Evolutionary conservation across 2,797 vertebrate species (phyloP).

Genomic region (Danio aesculapii): DNA sequence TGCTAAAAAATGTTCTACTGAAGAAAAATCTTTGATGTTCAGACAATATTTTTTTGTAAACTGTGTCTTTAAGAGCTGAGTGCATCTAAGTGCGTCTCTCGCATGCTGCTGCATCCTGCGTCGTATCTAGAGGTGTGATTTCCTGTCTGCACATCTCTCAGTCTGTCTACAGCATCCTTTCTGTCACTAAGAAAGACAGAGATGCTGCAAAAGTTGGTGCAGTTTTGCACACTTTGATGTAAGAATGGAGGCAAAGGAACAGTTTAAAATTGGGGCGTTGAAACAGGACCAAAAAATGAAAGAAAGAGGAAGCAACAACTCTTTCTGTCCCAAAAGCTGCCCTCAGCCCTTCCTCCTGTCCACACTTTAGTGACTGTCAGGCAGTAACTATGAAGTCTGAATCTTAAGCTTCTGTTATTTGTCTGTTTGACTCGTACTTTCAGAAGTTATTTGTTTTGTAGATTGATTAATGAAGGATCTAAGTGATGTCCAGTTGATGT

Average conservation of each 20-base stretch:
- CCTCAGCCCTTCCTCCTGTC: neutral
- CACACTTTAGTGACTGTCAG: neutral
- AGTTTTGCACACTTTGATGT: neutral
- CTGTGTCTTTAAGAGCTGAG: neutral
- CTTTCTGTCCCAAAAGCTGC: neutral
- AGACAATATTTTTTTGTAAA: no score
- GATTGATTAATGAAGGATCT: neutral
- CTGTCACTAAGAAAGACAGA: neutral
- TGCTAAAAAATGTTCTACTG: no score
- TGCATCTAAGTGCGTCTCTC: neutral
- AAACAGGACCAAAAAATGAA: neutral
- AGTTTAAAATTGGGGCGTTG: neutral
- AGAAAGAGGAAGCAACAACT: neutral
- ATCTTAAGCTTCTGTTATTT: neutral
- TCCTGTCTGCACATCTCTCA: conserved; percentile 54
- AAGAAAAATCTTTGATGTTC: no score
- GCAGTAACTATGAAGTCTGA: neutral
- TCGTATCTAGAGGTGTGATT: conserved; percentile 52
- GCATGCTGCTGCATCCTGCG: conserved; percentile 17
- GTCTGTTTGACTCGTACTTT: neutral
- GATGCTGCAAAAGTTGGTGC: neutral
- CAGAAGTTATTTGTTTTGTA: neutral
- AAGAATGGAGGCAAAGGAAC: neutral
- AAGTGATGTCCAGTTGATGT: neutral
- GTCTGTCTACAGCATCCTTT: conserved; percentile 19